Base-by-base conservation (phyloP, 2,113 vertebrate genomes). In the Casuarius casuarius region DNA sequence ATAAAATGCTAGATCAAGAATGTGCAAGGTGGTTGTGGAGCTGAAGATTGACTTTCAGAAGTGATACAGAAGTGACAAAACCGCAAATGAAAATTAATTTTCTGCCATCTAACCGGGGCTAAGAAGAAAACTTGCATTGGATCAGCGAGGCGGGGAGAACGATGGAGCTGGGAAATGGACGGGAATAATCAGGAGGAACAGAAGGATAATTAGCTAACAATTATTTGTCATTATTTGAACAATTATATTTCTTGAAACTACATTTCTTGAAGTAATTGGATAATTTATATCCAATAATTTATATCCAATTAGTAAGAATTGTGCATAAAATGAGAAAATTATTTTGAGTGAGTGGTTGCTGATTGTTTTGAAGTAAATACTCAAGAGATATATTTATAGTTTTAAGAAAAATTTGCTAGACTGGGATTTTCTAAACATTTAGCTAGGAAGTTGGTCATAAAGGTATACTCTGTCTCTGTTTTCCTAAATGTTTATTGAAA, bases 361-460 rank as follows among this genome's bases (percentile, higher is more conserved):
- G 73, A 87, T 91, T 91, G 21, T 91, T 95, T 95, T 82, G 42
- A 75, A 95, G 89, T 82, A 87, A 89, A 82, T 95, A 87, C 56
- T 87, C 46, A 65, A 81, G 31, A 81, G 46, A 67, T 66, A 25
- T 7, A 52, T 3, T 26, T 73, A 70, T 7, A 7, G 8, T 15
- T 81, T 6, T 31, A 74, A 63, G 23, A 86, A 94, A 92, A 81
- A 67, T 67, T n/a, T 81, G 3, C 22, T 49, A 25, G 4, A 82
- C 31, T 75, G 28, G 11, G 19, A 77, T 87, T 92, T 91, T 68
- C 26, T 94, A 40, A 65, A 87, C 15, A 71, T 77, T 58, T 71
- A 59, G 13, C 35, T 68, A 75, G 10, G 20, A 84, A 87, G 4
- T 29, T 59, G 7, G 16, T 59, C 15, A 40, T 49, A 52, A 76